phyloP scores from a whole-genome alignment of 2,888 invertebrate genomes.

The Cheilosia vulpina region DNA sequence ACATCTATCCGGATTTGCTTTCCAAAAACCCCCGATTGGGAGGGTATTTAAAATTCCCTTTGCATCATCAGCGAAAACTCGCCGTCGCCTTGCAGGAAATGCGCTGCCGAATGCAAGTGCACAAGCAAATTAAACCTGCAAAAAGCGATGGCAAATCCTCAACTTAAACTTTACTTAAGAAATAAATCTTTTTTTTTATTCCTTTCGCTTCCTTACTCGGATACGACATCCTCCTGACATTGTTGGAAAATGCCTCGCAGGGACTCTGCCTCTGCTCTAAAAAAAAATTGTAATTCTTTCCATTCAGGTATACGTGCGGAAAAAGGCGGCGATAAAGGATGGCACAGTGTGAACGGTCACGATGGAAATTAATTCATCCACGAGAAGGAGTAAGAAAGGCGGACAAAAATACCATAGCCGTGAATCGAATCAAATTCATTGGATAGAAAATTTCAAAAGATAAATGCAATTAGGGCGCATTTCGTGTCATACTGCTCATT shows the following conservation, averaged over 20 bases:
- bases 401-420: neutral
- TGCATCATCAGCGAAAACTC: conserved; percentile 41
- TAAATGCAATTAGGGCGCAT: conserved; percentile 68
- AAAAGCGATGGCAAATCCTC: conserved; percentile 37
- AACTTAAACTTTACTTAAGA: conserved; percentile 70
- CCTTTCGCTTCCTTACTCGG: neutral
- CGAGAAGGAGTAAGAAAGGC: conserved; percentile 1
- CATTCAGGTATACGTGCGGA: conserved; percentile 3
- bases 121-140: conserved; percentile 57
- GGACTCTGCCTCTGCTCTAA: neutral
- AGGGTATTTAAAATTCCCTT: conserved; percentile 39
- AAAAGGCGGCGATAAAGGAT: conserved; percentile 28
- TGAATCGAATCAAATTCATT: conserved; percentile 72
- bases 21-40: conserved; percentile 23
- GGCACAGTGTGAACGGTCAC: conserved; percentile 73
- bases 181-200: conserved; percentile 32
- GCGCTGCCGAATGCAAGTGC: conserved; percentile 10
- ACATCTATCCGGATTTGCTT: conserved; percentile 34
- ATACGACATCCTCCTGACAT: conserved; percentile 48
- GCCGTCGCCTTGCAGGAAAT: neutral
- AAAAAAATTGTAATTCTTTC: conserved; percentile 10
- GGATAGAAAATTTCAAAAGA: conserved; percentile 60
- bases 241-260: conserved; percentile 55
- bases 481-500: conserved; percentile 65
- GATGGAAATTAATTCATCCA: conserved; percentile 77